Evolutionary conservation across 2,113 vertebrate species (phyloP).

Genomic region (Laticauda colubrina): DNA sequence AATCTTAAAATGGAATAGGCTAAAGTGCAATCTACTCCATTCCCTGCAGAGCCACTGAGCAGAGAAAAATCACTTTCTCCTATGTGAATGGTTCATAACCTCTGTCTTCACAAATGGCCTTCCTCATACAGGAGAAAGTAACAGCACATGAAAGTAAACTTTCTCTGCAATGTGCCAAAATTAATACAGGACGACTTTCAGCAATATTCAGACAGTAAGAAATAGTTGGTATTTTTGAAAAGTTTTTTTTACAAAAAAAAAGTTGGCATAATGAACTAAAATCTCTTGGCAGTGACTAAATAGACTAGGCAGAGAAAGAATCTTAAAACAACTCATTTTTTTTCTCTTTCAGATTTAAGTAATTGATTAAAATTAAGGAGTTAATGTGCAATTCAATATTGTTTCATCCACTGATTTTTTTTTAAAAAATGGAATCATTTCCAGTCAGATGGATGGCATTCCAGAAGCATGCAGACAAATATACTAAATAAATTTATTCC

Average conservation of each 20-base stretch:
- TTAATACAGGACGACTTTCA: slow-evolving; percentile 12
- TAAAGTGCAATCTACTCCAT: slow-evolving; percentile 20
- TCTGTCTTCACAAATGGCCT: not conserved
- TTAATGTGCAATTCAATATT: not conserved
- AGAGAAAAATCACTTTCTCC: slow-evolving; percentile 22
- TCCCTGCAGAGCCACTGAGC: slow-evolving; percentile 3
- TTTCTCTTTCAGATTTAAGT: slow-evolving; percentile 12
- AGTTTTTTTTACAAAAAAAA: not conserved
- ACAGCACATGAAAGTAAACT: not conserved
- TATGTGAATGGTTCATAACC: slow-evolving; percentile 6
- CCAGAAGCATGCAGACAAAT: not conserved
- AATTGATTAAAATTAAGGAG: not conserved
- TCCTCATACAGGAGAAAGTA: not conserved
- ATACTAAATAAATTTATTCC: not conserved
- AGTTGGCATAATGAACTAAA: not conserved
- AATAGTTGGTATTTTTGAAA: slow-evolving; percentile 22
- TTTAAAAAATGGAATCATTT: not conserved
- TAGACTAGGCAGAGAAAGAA: not conserved
- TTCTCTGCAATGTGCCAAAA: slow-evolving; percentile 16
- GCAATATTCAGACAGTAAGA: slow-evolving; percentile 7
- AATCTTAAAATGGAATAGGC: slow-evolving; percentile 26
- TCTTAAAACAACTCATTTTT: not conserved
- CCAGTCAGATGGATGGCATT: not conserved
- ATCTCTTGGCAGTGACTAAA: slow-evolving; percentile 17
- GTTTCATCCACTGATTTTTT: slow-evolving; percentile 16